Percentiles rank a stretch among this genome's conserved stretches.
These are phyloP conservation scores for Crenuchus spilurus DNA, from an alignment of 2,797 vertebrate species.

Conservation along the genomic window DNA sequence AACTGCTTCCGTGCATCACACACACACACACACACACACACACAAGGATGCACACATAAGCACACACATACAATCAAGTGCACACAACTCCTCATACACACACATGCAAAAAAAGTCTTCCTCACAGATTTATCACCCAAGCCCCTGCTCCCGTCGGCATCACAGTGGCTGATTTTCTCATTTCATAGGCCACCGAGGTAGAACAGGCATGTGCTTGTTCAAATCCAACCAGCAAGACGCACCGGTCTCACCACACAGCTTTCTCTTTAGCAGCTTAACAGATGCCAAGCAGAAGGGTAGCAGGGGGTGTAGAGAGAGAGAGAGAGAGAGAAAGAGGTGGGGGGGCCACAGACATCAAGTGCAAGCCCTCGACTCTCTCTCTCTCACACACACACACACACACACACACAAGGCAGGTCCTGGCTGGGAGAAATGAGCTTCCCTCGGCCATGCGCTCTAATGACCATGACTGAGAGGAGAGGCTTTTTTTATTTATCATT, in stretches of 20 bases:
- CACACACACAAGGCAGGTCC: conserved; percentile 72
- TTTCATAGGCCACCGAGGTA: conserved; percentile 89
- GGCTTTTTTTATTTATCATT: conserved; percentile 66
- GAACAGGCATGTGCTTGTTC: conserved; percentile 87
- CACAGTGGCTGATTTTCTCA: conserved; percentile 89
- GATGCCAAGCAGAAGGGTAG: conserved; percentile 65
- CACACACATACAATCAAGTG: conserved; percentile 63
- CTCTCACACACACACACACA: conserved; percentile 35
- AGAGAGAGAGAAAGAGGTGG: conserved; percentile 53
- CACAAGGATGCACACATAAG: conserved; percentile 22
- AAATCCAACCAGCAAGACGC: conserved; percentile 84
- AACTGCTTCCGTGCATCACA: conserved; percentile 39
- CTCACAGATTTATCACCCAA: conserved; percentile 85
- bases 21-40: conserved; percentile 42
- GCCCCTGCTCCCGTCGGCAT: conserved; percentile 73
- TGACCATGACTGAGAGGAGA: conserved; percentile 52
- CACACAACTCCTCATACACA: conserved; percentile 61
- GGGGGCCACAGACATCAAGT: conserved; percentile 56
- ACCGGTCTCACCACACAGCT: conserved; percentile 68
- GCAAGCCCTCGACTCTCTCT: conserved; percentile 38
- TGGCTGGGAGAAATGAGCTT: conserved; percentile 70
- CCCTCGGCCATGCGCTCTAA: conserved; percentile 52
- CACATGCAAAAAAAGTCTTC: conserved; percentile 74
- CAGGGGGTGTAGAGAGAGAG: conserved; percentile 63
- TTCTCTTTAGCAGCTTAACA: conserved; percentile 70